Percentiles rank a stretch among this genome's conserved stretches.
Conservation (phyloP, 2,113 vertebrate species). For the Lepidiolamprologus cunningtoni region DNA sequence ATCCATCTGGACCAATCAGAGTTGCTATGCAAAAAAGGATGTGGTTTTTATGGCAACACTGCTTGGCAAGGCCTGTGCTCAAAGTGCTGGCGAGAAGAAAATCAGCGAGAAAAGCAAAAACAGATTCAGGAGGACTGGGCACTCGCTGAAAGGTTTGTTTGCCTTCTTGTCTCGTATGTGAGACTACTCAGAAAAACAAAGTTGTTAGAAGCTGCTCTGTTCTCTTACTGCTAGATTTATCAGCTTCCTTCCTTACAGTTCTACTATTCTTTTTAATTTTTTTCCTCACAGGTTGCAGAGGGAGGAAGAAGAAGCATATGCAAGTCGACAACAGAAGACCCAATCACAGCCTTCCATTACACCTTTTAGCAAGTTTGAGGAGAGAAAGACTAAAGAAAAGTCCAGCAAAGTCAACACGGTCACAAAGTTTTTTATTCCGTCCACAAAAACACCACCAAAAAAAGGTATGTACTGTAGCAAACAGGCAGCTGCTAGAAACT, state of each 20-base stretch:
- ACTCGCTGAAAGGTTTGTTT: constrained; percentile 84
- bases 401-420: constrained; percentile 88
- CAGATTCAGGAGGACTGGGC: constrained; percentile 96
- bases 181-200: neutral
- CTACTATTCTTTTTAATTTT: neutral
- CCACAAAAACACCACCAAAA: constrained; percentile 80
- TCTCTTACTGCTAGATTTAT: neutral
- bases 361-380: constrained; percentile 86
- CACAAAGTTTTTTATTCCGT: constrained; percentile 90
- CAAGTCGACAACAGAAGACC: constrained; percentile 77
- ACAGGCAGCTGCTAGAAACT: neutral
- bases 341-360: constrained; percentile 73
- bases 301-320: constrained; percentile 87
- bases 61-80: constrained; percentile 94
- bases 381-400: constrained; percentile 91
- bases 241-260: neutral
- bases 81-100: constrained; percentile 93
- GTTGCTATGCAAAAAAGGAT: constrained; percentile 93
- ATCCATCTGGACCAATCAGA: constrained; percentile 94
- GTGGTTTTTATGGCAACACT: constrained; percentile 92
- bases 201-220: neutral
- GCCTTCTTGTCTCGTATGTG: neutral
- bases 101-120: constrained; percentile 82
- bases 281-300: constrained; percentile 77
- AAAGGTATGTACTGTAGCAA: constrained; percentile 74